Evolutionary conservation across 2,888 invertebrate species (phyloP).

Genomic region (Masnerella sp.): DNA sequence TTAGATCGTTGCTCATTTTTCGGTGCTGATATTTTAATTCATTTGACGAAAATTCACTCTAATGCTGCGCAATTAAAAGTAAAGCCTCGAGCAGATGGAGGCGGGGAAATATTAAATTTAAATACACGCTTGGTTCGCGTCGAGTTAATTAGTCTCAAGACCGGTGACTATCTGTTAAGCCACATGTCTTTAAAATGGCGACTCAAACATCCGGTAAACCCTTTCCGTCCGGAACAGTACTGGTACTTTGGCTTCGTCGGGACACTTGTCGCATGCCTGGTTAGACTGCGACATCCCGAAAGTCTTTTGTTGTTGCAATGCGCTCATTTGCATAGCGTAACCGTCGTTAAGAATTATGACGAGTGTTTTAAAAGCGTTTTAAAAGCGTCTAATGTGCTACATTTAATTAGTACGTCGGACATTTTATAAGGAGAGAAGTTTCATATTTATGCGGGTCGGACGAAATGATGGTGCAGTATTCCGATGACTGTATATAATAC

Average conservation of each 20-base stretch:
- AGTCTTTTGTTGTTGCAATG: conserved; percentile 59
- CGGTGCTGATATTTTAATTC: too few species aligned
- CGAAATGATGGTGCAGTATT: too few species aligned
- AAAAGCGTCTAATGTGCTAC: too few species aligned
- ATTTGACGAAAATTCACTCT: too few species aligned
- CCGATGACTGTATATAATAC: too few species aligned
- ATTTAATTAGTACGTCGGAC: too few species aligned
- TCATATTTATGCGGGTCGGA: too few species aligned
- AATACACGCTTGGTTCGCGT: conserved; percentile 64
- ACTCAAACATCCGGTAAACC: conserved; percentile 72
- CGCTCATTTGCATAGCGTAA: conserved; percentile 57
- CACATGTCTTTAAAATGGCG: conserved; percentile 73
- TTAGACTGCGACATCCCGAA: conserved; percentile 56
- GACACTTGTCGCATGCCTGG: conserved; percentile 61
- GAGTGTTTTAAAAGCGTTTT: too few species aligned
- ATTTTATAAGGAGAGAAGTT: too few species aligned
- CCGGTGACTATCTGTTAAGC: conserved; percentile 74
- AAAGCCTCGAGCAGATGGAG: conserved; percentile 12
- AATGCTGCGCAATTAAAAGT: too few species aligned
- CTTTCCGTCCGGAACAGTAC: conserved; percentile 64
- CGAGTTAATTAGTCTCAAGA: conserved; percentile 73
- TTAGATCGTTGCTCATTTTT: too few species aligned
- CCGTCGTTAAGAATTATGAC: conserved; percentile 19
- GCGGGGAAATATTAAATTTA: conserved; percentile 27
- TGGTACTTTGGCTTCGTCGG: conserved; percentile 64